Evolutionary conservation across 2,113 vertebrate species (phyloP).

Genomic region (Epinephelus lanceolatus): DNA sequence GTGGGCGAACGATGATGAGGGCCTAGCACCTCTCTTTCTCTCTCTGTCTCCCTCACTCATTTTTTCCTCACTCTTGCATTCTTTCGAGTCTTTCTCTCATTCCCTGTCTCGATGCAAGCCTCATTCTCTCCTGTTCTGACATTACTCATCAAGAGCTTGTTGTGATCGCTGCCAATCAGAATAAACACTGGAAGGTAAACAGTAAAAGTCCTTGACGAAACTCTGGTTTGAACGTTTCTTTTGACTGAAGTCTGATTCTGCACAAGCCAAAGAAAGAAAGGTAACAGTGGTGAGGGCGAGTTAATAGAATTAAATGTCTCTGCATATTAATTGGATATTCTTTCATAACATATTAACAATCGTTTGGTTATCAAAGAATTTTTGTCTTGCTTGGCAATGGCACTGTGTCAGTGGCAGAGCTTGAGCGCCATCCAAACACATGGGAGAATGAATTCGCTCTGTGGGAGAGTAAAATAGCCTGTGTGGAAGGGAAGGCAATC

Average conservation of each 20-base stretch:
- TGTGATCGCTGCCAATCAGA: constrained; percentile 31
- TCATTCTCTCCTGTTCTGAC: constrained; percentile 33
- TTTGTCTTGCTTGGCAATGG: constrained; percentile 52
- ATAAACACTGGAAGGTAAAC: constrained; percentile 27
- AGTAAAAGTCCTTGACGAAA: constrained; percentile 21
- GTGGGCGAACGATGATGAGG: constrained; percentile 79
- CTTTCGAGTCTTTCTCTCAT: constrained; percentile 37
- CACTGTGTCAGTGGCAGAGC: constrained; percentile 39
- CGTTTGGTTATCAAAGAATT: constrained; percentile 33
- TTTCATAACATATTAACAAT: constrained; percentile 52
- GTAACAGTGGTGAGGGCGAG: background rate
- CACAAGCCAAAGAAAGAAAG: background rate
- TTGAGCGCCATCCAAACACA: constrained; percentile 72
- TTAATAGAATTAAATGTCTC: constrained; percentile 19
- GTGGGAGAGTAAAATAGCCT: constrained; percentile 72
- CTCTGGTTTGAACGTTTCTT: background rate
- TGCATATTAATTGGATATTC: constrained; percentile 47
- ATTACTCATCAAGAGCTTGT: constrained; percentile 42
- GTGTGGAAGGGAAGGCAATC: constrained; percentile 63
- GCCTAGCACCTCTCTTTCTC: constrained; percentile 68
- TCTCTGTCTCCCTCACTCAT: constrained; percentile 45
- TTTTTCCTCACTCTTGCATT: constrained; percentile 53
- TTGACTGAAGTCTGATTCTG: no score
- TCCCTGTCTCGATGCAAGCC: constrained; percentile 10
- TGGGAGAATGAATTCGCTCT: constrained; percentile 71